Evolutionary conservation across 1,140 invertebrate genomes (phyloP), one percentile per base, ranked within the genome.

Genomic region (Wiebesia pumilae): DNA sequence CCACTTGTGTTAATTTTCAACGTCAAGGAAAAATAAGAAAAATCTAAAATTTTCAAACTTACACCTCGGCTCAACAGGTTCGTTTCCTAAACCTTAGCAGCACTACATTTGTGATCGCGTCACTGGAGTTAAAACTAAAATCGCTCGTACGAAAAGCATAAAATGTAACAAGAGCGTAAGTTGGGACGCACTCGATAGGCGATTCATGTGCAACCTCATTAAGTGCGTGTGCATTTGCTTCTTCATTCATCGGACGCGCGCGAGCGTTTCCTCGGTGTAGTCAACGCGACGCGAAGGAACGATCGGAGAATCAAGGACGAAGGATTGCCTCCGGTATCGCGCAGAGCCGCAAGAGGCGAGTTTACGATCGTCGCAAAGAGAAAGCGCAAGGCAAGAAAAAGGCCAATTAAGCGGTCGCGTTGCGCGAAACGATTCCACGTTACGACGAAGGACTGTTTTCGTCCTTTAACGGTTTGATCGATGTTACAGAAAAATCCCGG

Each of bases 301-400:
- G 27, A 62, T 27, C 21, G 27, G 10, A 62, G 21, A 24, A 3
- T 24, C 21, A 14, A 47, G 14, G 58, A 62, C 24, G 24, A 27
- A 27, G 21, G 10, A 62, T 62, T 27, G 21, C 58, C 58, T 62
- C 58, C 3, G 58, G 58, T 54, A 19, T 19, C 19, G 27, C 24
- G 14, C 51, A 24, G 24, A 62, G 58, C 58, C 51, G 51, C 51
- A 54, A 54, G 9, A 54, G 69, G 1, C 71, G 71, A 84, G 58
- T 84, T 77, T 77, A 84, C 82, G 82, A 77, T 40, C 21, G 51
- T 62, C 82, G 71, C 77, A 65, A 77, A 84, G 69, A 73, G 51
- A 33, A 43, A 14, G 47, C 54, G 14, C 27, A 21, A 27, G 33
- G 35, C n/a, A n/a, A 69, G 81, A 67, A 73, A 73, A 82, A 82